Evolutionary conservation across 2,797 vertebrate genomes (phyloP).

Genomic region (Mormyrus proboscirostris): DNA sequence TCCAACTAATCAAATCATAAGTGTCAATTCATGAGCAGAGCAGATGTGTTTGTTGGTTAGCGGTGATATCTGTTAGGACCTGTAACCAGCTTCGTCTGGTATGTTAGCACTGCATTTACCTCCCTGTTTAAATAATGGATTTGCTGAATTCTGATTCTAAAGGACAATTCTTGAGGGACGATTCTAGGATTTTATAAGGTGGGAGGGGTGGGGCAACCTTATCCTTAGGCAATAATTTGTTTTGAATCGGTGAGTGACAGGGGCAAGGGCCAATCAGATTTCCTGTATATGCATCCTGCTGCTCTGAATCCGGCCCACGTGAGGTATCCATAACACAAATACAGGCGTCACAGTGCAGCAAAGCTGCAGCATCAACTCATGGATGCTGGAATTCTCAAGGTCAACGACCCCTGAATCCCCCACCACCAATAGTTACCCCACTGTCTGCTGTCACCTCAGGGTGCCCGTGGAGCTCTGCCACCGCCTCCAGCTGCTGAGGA

Average conservation of each 20-base stretch:
- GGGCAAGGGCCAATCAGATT: background rate
- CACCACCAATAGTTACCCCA: background rate
- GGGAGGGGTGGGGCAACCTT: background rate
- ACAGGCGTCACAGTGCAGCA: background rate
- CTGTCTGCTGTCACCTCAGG: background rate
- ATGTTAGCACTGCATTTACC: background rate
- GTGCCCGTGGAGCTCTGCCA: background rate
- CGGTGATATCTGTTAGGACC: background rate
- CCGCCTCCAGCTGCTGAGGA: background rate
- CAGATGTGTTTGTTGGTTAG: background rate
- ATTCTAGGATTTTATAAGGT: background rate
- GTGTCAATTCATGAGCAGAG: background rate
- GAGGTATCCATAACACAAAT: background rate
- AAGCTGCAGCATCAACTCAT: background rate
- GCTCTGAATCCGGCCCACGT: background rate
- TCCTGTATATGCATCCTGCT: background rate
- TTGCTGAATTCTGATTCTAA: background rate
- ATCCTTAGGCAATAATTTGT: background rate
- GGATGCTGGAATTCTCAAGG: background rate
- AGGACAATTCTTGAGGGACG: background rate
- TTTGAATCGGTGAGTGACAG: background rate
- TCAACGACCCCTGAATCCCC: background rate
- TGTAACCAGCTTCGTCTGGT: background rate
- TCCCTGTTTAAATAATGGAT: background rate
- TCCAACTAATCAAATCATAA: background rate